Evolutionary conservation across 2,113 vertebrate genomes (phyloP), one percentile per base, ranked within the genome.

Genomic region (Eurypyga helias): DNA sequence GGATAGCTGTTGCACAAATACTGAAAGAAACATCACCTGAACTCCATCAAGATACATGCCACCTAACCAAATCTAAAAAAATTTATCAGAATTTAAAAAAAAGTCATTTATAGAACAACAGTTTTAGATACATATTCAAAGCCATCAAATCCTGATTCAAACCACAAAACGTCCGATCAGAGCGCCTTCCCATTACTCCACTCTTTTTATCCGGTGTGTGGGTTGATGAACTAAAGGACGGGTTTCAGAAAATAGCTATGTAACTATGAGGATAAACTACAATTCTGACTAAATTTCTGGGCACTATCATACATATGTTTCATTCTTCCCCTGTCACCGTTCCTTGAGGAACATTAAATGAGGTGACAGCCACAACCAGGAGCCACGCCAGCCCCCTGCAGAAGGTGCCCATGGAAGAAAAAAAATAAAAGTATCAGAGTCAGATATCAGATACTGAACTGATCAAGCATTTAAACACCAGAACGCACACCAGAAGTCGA

Each of bases 161-260:
- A 89, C 38, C 12, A 65, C 7, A 71, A 67, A 77, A 69, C 18
- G 41, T 60, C 72, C 89, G 87, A 92, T 79, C 57, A 69, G 72
- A 89, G 24, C 87, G 66, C 45, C 9, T 72, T 65, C 71, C 41
- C 52, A 81, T 72, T 90, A 86, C 77, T 72, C 73, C 36, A 52
- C 65, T 91, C 43, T 85, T 90, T 77, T 67, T 67, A 92, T 45
- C 83, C 78, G 91, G 49, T 29, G 48, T 64, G 85, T 90, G 80
- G 88, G 80, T 2, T 84, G 94, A 67, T 75, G 83, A 93, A 77
- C 72, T 89, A 87, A 92, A 94, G 83, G 82, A 90, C 82, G 90
- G 94, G 83, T 93, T 96, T 96, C 95, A 93, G 79, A 96, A 95
- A 90, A 88, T 87, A 96, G 83, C 91, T 81, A n/a, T 57, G 81